Evolutionary conservation across 1,140 invertebrate species (phyloP).

Genomic region (Drosophila lowei): DNA sequence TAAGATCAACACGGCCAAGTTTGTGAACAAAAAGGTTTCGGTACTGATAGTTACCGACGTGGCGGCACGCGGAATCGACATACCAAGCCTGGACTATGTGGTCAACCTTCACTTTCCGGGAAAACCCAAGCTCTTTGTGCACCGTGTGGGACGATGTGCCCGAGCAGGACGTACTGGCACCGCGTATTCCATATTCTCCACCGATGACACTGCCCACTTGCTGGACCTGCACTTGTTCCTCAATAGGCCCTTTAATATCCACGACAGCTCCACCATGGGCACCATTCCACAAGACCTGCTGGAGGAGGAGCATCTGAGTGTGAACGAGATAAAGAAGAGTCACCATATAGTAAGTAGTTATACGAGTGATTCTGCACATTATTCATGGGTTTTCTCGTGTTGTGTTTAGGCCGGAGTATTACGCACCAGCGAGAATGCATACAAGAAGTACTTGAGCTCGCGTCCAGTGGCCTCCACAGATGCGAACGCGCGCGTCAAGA

Average conservation of each 20-base stretch:
- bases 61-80: conserved; percentile 98
- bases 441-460: conserved; percentile 94
- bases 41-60: conserved; percentile 98
- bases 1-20: conserved; percentile 97
- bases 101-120: conserved; percentile 99
- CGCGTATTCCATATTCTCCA: conserved; percentile 94
- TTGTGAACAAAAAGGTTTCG: conserved; percentile 90
- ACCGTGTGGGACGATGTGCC: conserved; percentile 98
- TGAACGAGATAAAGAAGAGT: conserved; percentile 90
- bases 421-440: conserved; percentile 93
- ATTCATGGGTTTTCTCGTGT: background rate
- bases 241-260: conserved; percentile 88
- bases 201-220: conserved; percentile 96
- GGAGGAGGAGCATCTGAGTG: conserved; percentile 92
- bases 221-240: conserved; percentile 97
- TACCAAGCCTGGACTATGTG: conserved; percentile 97
- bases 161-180: conserved; percentile 95
- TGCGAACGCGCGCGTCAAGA: conserved; percentile 92
- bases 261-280: conserved; percentile 85
- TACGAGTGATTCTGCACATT: background rate
- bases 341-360: conserved; percentile 88
- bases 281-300: conserved; percentile 91
- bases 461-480: conserved; percentile 93
- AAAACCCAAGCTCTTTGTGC: conserved; percentile 98
- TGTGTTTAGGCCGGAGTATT: conserved; percentile 87